These are phyloP conservation scores for Cygnus atratus DNA, from an alignment of 2,113 vertebrate species.

Conservation along the genomic window DNA sequence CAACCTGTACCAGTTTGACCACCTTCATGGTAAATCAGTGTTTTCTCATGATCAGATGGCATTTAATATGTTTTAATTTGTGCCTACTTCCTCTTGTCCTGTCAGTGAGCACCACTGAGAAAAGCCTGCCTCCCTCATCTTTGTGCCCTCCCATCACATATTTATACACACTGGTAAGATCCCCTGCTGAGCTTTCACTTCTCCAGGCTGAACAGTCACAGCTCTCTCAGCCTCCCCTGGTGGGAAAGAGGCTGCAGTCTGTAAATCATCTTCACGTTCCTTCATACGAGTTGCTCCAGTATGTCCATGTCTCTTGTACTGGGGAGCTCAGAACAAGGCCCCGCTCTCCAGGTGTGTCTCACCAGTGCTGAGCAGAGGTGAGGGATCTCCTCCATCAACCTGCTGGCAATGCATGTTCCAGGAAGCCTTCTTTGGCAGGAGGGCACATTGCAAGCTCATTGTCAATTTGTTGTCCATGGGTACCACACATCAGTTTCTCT, in stretches of 20 bases:
- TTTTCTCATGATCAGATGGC: neutral
- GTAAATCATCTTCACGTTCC: neutral
- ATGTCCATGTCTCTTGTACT: neutral
- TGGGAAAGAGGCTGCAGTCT: neutral
- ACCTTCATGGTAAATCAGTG: neutral
- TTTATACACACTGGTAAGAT: neutral
- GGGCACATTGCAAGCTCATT: neutral
- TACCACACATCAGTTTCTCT: neutral
- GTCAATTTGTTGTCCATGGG: neutral
- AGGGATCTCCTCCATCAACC: accelerated
- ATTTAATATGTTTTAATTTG: neutral
- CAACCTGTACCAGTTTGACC: neutral
- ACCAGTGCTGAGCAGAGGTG: neutral
- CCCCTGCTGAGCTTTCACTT: neutral
- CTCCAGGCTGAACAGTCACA: neutral
- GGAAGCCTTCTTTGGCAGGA: neutral
- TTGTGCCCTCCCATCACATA: neutral
- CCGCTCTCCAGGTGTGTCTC: neutral
- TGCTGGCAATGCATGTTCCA: neutral
- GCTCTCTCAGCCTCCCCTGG: neutral
- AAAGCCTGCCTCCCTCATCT: neutral
- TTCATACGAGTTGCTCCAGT: neutral
- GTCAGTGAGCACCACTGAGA: neutral
- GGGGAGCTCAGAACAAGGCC: neutral
- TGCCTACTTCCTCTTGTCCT: neutral